Evolutionary conservation across 2,113 vertebrate species (phyloP), one percentile per base, ranked within the genome.

Genomic region (Trogon surrucura): DNA sequence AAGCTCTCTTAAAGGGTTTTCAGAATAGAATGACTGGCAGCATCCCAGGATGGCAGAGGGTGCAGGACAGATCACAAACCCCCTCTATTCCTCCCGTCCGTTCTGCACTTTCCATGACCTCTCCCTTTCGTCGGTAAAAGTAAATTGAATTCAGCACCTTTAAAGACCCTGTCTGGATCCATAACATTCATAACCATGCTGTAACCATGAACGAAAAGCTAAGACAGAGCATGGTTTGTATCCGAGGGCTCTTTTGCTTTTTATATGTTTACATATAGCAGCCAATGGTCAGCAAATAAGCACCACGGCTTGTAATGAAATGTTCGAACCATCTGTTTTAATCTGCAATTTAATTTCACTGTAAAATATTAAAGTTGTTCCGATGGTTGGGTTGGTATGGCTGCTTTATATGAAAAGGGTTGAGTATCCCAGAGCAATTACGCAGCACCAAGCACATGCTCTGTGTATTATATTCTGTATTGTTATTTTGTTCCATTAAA

Each of bases 221-320:
- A 44, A 72, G 80, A 27, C 27, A 93, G 81, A 74, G 72, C 57
- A 86, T 93, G 83, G 91, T 96, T 94, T 92, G 88, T 78, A 87
- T 92, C 93, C 85, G 83, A 96, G 83, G 86, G 92, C 96, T 92
- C 83, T 96, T 96, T 96, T 85, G 53, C 80, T 29, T 95, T 97
- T 96, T 97, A 97, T 96, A 84, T 96, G 95, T 97, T 97, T 96
- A 97, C 83, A 79, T 60, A 54, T 65, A 84, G 80, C 85, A 95
- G 95, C 93, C 93, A 96, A 95, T 94, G 93, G 95, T 96, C 96
- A 97, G 93, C 93, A 96, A 94, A 97, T 85, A 74, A 95, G 92
- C 61, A 0, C 92, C 62, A 77, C 0, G 1, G 70, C 95, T 96
- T 79, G 83, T 84, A 96, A 96, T 93, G 96, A 95, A 97, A 96